Base-by-base conservation (phyloP, 1,140 invertebrate genomes). In the Leptinotarsa defecta region DNA sequence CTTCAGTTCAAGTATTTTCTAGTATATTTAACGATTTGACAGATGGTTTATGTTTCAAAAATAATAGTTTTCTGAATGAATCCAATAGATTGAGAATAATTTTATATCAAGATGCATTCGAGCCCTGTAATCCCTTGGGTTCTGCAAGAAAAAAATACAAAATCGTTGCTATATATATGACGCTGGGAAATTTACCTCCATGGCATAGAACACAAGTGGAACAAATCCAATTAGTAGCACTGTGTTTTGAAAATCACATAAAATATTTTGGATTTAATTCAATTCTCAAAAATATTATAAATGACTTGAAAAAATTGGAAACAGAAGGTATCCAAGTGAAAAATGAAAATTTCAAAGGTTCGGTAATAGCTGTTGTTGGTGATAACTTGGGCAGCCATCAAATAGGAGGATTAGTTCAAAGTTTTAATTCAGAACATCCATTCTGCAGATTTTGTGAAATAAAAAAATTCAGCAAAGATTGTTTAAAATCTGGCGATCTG, bases 381-480 rank as follows among this genome's bases (percentile, higher is more conserved):
- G 82, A 84, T 71, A 84, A 85, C 75, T 75, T 83, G 34, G 79
- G 82, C 0, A 80, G 78, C 68, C 79, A 83, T 76, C 11, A 13
- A 3, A 52, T 85, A 48, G 83, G 80, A 6, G 81, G 83, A 52
- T 84, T 81, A 61, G 19, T 48, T 6, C 75, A 78, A 72, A 84
- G 82, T 74, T 84, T 84, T 63, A 79, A 78, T 68, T 75, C 27
- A 24, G 34, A 74, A 13, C 70, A 74, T 24, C 82, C 78, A 77
- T 79, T 82, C 73, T 84, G 83, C 19, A 15, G 57, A 19, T 61
- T 17, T 61, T 61, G 57, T 19, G 15, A 17, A 19, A 61, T 61
- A 69, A 27, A 27, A 27, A 4, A 27, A 27, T 27, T 27, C 24
- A 27, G 24, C 24, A n/a, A n/a, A 27, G 24, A 27, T 27, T 27